Base-by-base conservation (phyloP, 2,797 vertebrate genomes). In the Rhinogobio ventralis region DNA sequence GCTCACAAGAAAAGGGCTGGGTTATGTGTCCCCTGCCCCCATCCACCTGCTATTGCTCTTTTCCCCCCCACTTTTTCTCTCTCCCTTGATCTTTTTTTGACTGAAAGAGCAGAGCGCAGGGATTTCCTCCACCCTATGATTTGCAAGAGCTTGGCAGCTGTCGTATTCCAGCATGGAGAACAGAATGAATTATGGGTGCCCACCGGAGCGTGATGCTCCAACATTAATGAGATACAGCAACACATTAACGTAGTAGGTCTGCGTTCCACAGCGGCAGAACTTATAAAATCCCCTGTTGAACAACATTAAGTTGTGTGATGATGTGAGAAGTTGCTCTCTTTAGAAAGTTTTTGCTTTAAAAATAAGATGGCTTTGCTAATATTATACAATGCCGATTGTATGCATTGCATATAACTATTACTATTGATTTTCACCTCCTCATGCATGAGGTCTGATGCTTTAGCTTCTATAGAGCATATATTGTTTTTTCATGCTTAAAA, bases 91-190 rank as follows among this genome's bases (percentile, higher is more conserved):
- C 20, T 67, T 1, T 19, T 83, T 53, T 82, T 72, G 77, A 75
- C 46, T 64, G 69, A 71, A 69, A 81, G 75, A 77, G 69, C 45
- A 82, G 51, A 60, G 74, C 51, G 62, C 30, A 2, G 79, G 51
- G 80, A 90, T 87, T 92, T 90, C 88, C 88, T 87, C 83, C 89
- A 85, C 73, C 69, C 51, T 33, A 60, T 89, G 86, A 91, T 87
- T 85, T 80, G 85, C 66, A 81, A 85, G 83, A 69, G 39, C 73
- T 82, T 92, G 92, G 89, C 93, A 93, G 92, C 92, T 93, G 92
- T 93, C 92, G 90, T 84, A 88, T 89, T 86, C 86, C 89, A 82
- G 90, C 86, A 87, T 79, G 80, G 78, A 89, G 46, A 66, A 80
- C 85, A 86, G 75, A 53, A 85, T 88, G 83, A 90, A 90, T 84